These are phyloP conservation scores for Brachyopa scutellaris DNA, from an alignment of 2,888 invertebrate species.

Conservation along the genomic window DNA sequence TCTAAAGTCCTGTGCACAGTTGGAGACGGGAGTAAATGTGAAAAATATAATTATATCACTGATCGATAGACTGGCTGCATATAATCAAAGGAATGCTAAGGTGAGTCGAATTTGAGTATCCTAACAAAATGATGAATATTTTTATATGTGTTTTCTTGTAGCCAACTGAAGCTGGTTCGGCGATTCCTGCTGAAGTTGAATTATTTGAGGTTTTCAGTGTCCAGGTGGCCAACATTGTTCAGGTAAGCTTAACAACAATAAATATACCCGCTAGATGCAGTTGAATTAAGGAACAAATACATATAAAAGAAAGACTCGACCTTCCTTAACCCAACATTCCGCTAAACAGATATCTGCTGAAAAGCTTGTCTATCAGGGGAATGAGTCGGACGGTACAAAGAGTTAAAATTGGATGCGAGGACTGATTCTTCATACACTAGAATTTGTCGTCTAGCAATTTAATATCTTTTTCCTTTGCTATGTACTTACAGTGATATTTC, in stretches of 20 bases:
- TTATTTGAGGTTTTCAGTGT: constrained; percentile 99
- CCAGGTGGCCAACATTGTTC: constrained; percentile 97
- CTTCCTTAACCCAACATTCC: too few species aligned
- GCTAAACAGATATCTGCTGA: too few species aligned
- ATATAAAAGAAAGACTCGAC: too few species aligned
- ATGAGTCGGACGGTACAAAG: too few species aligned
- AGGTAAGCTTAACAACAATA: constrained; percentile 84
- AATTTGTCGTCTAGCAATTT: too few species aligned
- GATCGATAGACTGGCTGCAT: constrained; percentile 94
- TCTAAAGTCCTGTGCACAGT: constrained; percentile 97
- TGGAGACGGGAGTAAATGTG: constrained; percentile 97
- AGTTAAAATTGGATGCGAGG: too few species aligned
- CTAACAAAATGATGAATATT: not conserved
- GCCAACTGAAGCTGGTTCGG: constrained; percentile 83
- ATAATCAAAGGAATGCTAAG: constrained; percentile 89
- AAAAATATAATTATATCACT: constrained; percentile 98
- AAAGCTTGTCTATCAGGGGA: too few species aligned
- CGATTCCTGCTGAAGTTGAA: constrained; percentile 92
- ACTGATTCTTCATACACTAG: too few species aligned
- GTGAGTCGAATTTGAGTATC: constrained; percentile 66
- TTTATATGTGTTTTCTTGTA: constrained; percentile 46
- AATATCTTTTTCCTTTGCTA: too few species aligned
- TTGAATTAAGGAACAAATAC: too few species aligned
- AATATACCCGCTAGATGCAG: too few species aligned
- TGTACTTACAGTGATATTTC: too few species aligned